Percentiles rank a stretch among this genome's conserved stretches.
phyloP scores from a whole-genome alignment of 2,113 vertebrate species.

The Cololabis saira region DNA sequence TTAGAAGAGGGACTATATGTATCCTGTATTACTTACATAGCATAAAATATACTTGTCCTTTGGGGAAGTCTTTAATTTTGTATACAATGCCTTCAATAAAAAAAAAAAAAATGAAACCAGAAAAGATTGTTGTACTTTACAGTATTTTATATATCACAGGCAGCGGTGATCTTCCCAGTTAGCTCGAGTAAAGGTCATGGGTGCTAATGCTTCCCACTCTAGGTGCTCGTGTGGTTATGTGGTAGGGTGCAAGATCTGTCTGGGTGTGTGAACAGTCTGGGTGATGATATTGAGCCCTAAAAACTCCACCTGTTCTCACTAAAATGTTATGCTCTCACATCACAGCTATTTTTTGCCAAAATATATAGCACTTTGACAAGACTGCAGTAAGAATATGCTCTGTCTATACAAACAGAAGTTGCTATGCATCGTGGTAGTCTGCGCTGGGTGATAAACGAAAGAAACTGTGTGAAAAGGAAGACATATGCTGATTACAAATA shows the following conservation, averaged over 20 bases:
- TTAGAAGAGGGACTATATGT: no score
- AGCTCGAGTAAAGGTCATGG: constrained; percentile 1
- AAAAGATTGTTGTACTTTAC: constrained; percentile 5
- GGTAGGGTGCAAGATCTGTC: neutral
- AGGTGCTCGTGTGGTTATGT: neutral
- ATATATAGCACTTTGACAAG: constrained; percentile 2
- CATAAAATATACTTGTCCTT: no score
- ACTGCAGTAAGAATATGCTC: neutral
- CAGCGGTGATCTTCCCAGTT: neutral
- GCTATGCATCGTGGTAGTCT: neutral
- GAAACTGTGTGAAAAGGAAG: neutral
- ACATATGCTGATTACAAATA: constrained; percentile 21
- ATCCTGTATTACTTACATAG: no score
- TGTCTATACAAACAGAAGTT: neutral
- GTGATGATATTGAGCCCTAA: constrained; percentile 17
- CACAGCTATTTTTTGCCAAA: neutral
- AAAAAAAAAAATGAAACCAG: neutral
- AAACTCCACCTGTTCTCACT: constrained; percentile 2
- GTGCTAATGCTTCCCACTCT: neutral
- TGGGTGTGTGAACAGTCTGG: neutral
- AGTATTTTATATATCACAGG: neutral
- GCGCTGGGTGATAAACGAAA: neutral
- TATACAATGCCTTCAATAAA: no score
- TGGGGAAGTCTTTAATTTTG: no score
- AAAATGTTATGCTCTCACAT: neutral